These are phyloP conservation scores for Leptinotarsa lineolata DNA, from an alignment of 1,140 invertebrate genomes.

Conservation along the genomic window DNA sequence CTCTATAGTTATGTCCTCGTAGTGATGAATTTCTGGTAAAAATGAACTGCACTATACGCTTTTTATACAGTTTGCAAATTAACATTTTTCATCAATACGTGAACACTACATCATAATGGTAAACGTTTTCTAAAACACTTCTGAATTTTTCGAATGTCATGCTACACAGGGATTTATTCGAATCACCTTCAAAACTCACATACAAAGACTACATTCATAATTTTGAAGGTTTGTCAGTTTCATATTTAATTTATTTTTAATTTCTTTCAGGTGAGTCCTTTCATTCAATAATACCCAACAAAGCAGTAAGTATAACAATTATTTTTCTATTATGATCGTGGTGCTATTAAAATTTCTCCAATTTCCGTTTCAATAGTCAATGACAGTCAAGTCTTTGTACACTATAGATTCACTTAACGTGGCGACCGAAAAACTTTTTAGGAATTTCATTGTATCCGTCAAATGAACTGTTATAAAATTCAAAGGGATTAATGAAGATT, in stretches of 20 bases:
- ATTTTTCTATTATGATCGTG: neutral
- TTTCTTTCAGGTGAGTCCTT: neutral
- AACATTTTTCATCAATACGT: too few relatives aligned
- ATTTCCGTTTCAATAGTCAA: neutral
- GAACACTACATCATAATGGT: too few relatives aligned
- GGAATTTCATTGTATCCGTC: conserved; percentile 1
- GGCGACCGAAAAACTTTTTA: neutral
- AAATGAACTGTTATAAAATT: neutral
- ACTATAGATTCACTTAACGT: neutral
- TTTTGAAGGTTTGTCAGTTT: too few relatives aligned
- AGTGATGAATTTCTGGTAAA: too few relatives aligned
- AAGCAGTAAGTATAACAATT: neutral
- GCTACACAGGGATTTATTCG: too few relatives aligned
- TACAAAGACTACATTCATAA: too few relatives aligned
- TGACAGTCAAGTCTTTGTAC: neutral
- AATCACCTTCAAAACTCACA: too few relatives aligned
- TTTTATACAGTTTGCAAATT: too few relatives aligned
- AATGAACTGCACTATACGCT: too few relatives aligned
- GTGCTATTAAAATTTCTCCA: neutral
- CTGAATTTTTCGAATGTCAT: too few relatives aligned
- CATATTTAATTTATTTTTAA: neutral
- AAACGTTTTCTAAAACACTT: too few relatives aligned
- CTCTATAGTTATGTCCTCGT: too few relatives aligned
- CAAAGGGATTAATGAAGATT: neutral
- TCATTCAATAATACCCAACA: neutral